Base-by-base conservation (phyloP, 2,888 invertebrate genomes). In the Hirudinaria manillensis region DNA sequence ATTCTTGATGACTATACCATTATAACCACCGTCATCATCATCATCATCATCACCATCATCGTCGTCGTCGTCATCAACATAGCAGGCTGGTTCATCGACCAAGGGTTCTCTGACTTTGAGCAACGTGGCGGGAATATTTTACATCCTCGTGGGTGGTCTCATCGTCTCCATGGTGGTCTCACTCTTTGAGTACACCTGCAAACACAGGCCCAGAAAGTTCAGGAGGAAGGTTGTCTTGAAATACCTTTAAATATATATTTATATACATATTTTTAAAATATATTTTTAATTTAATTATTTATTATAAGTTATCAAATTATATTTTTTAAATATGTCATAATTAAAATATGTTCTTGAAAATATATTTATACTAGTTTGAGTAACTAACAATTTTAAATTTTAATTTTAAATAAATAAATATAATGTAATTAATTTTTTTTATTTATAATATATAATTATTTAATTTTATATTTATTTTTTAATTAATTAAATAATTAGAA, bases 121-220 rank as follows among this genome's bases (percentile, higher is more conserved):
- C 84, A 97, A 98, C 88, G 95, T 99, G 68, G 97, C 98, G 21
- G 98, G 99, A 66, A 93, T 99, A 83, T 99, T 99, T 88, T 99
- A 98, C 88, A 97, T 99, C 83, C 89, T 99, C 77, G 94, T 97
- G 82, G 94, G 92, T 45, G 98, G 98, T 56, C 89, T 99, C 77
- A 90, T 93, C 53, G 87, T 96, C 51, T 94, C 97, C 51, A 90
- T 99, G 83, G 89, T 92, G 13, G 93, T 97, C 53, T 97, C 98
- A 6, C 89, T 98, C 74, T 87, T 95, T 75, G 98, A 99, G 87
- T 97, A 98, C 86, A 93, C 96, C 85, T 96, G 94, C 86, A 94
- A 94, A 86, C 83, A 85, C 27, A 82, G 82, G 74, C 75, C 66
- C 3, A 61, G 75, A 36, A 71, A 73, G 73, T 73, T 65, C 38